Evolutionary conservation across 2,113 vertebrate genomes (phyloP).

Genomic region (Aspiorhynchus laticeps): DNA sequence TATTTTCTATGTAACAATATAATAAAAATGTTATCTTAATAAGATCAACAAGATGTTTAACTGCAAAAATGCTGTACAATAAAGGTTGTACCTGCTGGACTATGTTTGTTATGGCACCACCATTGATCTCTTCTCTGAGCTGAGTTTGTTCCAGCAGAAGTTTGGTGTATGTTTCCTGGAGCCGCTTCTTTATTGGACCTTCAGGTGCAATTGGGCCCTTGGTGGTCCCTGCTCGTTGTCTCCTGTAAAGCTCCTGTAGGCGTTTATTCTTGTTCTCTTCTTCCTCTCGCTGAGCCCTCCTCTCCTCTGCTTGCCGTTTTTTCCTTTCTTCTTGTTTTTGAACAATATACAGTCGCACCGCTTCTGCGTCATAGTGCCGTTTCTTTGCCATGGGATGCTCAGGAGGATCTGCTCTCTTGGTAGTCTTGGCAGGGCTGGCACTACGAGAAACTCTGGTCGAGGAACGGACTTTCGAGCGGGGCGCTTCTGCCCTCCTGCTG

Average conservation of each 20-base stretch:
- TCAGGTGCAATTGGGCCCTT: slow-evolving; percentile 72
- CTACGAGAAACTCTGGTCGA: slow-evolving; percentile 72
- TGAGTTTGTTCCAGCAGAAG: slow-evolving; percentile 78
- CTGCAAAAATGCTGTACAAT: neutral
- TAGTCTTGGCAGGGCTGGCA: slow-evolving; percentile 80
- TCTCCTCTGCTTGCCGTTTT: slow-evolving; percentile 87
- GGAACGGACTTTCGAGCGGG: slow-evolving; percentile 61
- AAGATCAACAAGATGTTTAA: neutral
- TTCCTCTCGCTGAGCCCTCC: slow-evolving; percentile 84
- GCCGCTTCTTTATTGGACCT: slow-evolving; percentile 69
- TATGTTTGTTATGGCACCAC: slow-evolving; percentile 28
- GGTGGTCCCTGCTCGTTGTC: slow-evolving; percentile 81
- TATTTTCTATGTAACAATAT: neutral
- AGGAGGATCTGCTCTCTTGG: slow-evolving; percentile 68
- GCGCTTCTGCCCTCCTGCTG: slow-evolving; percentile 68
- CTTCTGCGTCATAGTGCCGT: slow-evolving; percentile 90
- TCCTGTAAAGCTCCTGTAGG: slow-evolving; percentile 93
- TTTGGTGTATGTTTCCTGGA: slow-evolving; percentile 87
- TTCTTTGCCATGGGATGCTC: slow-evolving; percentile 74
- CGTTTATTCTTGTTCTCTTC: slow-evolving; percentile 76
- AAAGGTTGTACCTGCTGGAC: slow-evolving; percentile 41
- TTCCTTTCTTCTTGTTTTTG: slow-evolving; percentile 92
- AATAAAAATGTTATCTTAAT: neutral
- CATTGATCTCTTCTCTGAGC: slow-evolving; percentile 72
- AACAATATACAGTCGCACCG: slow-evolving; percentile 89